Evolutionary conservation across 2,888 invertebrate species (phyloP).

Genomic region (Gymnocheta viridis): DNA sequence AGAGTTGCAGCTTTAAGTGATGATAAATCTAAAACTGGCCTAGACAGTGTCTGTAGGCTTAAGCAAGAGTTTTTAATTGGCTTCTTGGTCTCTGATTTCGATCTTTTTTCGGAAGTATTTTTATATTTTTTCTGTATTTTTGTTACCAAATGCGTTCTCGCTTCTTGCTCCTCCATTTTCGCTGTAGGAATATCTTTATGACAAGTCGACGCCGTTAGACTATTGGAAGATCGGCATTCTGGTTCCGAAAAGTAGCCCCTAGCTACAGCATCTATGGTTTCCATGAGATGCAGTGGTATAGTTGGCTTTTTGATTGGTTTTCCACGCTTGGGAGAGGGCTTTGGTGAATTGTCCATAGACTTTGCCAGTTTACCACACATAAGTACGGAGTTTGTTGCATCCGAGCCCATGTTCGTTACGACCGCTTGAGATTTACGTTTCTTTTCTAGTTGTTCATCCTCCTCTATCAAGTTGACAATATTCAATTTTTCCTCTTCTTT

Average conservation of each 20-base stretch:
- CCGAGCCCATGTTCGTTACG: background rate
- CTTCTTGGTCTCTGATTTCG: constrained; percentile 83
- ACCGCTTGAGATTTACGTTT: background rate
- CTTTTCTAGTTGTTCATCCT: constrained; percentile 46
- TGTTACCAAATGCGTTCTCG: constrained; percentile 70
- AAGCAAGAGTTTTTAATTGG: constrained; percentile 58
- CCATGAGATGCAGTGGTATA: constrained; percentile 76
- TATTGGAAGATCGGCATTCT: constrained; percentile 71
- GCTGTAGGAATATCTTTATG: constrained; percentile 12
- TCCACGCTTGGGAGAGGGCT: constrained; percentile 75
- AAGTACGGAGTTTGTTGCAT: background rate
- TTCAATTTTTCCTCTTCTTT: constrained; percentile 48
- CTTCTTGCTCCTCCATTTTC: constrained; percentile 57
- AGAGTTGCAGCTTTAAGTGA: constrained; percentile 9
- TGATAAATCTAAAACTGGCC: constrained; percentile 40
- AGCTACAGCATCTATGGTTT: constrained; percentile 76
- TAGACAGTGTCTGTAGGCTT: constrained; percentile 37
- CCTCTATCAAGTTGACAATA: constrained; percentile 66
- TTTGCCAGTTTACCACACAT: background rate
- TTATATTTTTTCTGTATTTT: constrained; percentile 69
- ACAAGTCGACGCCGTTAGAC: background rate
- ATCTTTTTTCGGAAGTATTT: constrained; percentile 77
- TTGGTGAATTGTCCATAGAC: constrained; percentile 62
- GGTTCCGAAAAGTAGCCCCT: constrained; percentile 82
- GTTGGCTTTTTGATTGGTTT: constrained; percentile 74